Evolutionary conservation across 2,797 vertebrate genomes (phyloP), one percentile per base, ranked within the genome.

Genomic region (Acanthornis magna): DNA sequence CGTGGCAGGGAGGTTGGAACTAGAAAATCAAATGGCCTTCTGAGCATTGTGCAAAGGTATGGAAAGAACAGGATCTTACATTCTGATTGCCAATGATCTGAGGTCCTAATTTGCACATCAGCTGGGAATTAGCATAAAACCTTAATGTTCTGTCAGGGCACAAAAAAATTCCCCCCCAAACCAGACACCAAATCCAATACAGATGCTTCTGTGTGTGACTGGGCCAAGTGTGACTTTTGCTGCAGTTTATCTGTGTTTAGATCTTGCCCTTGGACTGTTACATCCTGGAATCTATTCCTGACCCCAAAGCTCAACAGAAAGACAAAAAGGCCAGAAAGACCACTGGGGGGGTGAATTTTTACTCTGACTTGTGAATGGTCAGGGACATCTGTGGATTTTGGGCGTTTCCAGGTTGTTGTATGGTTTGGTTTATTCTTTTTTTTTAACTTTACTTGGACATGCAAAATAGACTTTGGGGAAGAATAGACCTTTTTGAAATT

Each of bases 401-500:
- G 32, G 12, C 7, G 3, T 58, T 92, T 93, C 80, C 18, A 29
- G 17, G 26, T 72, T 71, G 6, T 67, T 71, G 48, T 71, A 4
- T 20, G 27, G 11, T 25, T 13, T 75, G 16, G 7, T 30, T 40
- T 45, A 2, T 8, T 4, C 3, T 16, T 51, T 51, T 32, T 72
- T 42, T 29, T 70, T 22, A 50, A 67, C 16, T 72, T 72, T 36
- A 62, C 7, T 21, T 76, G 12, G 4, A 25, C 30, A 40, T 83
- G 25, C 51, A 77, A 78, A 67, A 22, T 12, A 65, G 58, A 47
- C 54, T 48, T 27, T 15, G 30, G 20, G 9, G 17, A 81, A 90
- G 79, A 96, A 93, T 11, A 75, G 71, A 30, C 42, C 61, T 73
- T 92, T 93, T 82, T 82, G 67, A 92, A 81, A 93, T 95, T 96